Percentiles rank a stretch among this genome's conserved stretches.
These are phyloP conservation scores for Andrena bucephala DNA, from an alignment of 2,888 invertebrate genomes.

Conservation along the genomic window DNA sequence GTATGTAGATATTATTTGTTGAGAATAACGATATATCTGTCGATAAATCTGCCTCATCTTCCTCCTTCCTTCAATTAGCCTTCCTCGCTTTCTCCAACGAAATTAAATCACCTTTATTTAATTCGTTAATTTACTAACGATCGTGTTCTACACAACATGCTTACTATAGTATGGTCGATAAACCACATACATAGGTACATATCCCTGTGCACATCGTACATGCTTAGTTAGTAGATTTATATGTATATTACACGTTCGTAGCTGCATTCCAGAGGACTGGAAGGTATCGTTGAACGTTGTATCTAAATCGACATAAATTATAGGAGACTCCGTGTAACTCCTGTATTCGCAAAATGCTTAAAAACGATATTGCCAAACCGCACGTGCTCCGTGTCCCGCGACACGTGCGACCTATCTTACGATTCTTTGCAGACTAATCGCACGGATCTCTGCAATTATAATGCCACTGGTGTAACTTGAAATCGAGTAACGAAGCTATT, in stretches of 20 bases:
- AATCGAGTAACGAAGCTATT: neutral
- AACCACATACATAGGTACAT: slow-evolving; percentile 60
- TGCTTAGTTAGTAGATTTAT: neutral
- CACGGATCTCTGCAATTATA: neutral
- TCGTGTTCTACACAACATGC: slow-evolving; percentile 45
- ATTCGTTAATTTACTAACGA: slow-evolving; percentile 60
- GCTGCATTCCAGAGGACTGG: slow-evolving; percentile 31
- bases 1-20: slow-evolving; percentile 64
- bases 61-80: neutral
- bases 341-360: neutral
- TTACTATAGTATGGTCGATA: slow-evolving; percentile 41
- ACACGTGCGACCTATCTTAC: neutral
- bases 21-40: slow-evolving; percentile 43
- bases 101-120: slow-evolving; percentile 49
- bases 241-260: slow-evolving; percentile 55
- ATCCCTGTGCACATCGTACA: slow-evolving; percentile 57
- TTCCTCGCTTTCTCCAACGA: neutral
- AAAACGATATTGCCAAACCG: neutral
- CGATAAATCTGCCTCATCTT: slow-evolving; percentile 3
- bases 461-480: slow-evolving; percentile 26
- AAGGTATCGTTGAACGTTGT: slow-evolving; percentile 35
- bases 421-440: neutral
- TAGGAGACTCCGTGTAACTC: slow-evolving; percentile 23
- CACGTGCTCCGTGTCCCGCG: neutral
- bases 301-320: slow-evolving; percentile 29